phyloP scores from a whole-genome alignment of 92 coral and sea anemone species.

The Virgularia gustaviana region DNA sequence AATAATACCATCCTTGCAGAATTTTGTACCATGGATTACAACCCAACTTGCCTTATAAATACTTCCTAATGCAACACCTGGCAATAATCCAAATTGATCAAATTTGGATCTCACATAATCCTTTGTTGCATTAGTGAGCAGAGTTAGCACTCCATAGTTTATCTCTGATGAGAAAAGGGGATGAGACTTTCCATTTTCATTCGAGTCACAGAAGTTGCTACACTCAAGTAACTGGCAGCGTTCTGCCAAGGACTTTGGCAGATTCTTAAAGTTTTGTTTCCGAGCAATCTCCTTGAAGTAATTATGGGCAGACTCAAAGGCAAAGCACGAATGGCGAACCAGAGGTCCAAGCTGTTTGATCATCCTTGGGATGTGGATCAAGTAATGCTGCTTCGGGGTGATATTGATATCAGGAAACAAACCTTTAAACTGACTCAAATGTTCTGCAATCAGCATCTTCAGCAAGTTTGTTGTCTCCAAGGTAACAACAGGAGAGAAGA shows the following conservation, averaged over 20 bases:
- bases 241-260: too few species aligned
- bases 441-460: slow-evolving; percentile 17
- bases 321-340: slow-evolving; percentile 1
- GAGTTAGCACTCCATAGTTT: background rate
- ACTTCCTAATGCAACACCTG: background rate
- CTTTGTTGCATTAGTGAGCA: too few species aligned
- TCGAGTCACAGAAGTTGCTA: background rate
- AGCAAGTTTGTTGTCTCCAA: slow-evolving; percentile 4
- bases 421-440: background rate
- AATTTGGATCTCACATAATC: slow-evolving; percentile 3
- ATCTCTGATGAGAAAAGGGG: background rate
- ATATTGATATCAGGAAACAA: slow-evolving; percentile 5
- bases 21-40: background rate
- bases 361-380: slow-evolving; percentile 7
- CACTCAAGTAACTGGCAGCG: background rate
- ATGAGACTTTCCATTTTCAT: slow-evolving; percentile 8
- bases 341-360: slow-evolving; percentile 14
- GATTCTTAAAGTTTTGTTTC: slow-evolving; percentile 32
- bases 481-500: slow-evolving; percentile 35
- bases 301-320: slow-evolving; percentile 13
- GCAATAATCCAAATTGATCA: background rate
- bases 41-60: background rate
- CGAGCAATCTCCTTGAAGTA: slow-evolving; percentile 36
- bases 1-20: slow-evolving; percentile 26
- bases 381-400: slow-evolving; percentile 2